Percentiles rank a stretch among this genome's conserved stretches.
phyloP scores from a whole-genome alignment of 2,888 invertebrate genomes.

The Lithophane semibrunnea region DNA sequence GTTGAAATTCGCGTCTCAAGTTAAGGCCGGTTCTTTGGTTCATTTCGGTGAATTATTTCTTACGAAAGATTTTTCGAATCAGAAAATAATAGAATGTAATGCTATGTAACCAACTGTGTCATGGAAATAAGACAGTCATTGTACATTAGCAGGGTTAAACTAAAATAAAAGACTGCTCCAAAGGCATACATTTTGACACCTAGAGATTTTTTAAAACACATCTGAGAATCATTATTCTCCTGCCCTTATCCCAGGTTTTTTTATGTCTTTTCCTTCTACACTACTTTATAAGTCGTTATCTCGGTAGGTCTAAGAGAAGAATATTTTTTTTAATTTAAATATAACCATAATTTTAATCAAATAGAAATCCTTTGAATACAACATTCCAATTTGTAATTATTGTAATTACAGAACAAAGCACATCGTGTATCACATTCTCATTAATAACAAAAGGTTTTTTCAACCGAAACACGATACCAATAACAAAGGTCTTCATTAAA shows the following conservation, averaged over 20 bases:
- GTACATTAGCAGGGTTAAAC: too few relatives aligned
- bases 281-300: too few relatives aligned
- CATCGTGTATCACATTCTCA: conserved; percentile 53
- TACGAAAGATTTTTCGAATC: conserved; percentile 45
- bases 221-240: too few relatives aligned
- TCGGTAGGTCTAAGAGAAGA: too few relatives aligned
- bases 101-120: not conserved
- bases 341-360: too few relatives aligned
- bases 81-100: not conserved
- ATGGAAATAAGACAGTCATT: not conserved
- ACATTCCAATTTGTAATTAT: conserved; percentile 22
- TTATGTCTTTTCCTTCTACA: too few relatives aligned
- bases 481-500: conserved; percentile 55
- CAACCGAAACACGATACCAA: conserved; percentile 36
- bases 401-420: conserved; percentile 19
- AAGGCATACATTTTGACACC: too few relatives aligned
- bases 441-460: conserved; percentile 47
- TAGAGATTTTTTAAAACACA: too few relatives aligned
- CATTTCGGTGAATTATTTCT: conserved; percentile 39
- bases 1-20: conserved; percentile 60
- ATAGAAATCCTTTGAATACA: conserved; percentile 5
- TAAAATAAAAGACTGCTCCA: too few relatives aligned
- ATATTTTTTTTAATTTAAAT: too few relatives aligned
- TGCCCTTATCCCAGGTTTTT: too few relatives aligned
- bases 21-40: conserved; percentile 43